Conservation (phyloP, 2,113 vertebrate genomes). For the Carlito syrichta region DNA sequence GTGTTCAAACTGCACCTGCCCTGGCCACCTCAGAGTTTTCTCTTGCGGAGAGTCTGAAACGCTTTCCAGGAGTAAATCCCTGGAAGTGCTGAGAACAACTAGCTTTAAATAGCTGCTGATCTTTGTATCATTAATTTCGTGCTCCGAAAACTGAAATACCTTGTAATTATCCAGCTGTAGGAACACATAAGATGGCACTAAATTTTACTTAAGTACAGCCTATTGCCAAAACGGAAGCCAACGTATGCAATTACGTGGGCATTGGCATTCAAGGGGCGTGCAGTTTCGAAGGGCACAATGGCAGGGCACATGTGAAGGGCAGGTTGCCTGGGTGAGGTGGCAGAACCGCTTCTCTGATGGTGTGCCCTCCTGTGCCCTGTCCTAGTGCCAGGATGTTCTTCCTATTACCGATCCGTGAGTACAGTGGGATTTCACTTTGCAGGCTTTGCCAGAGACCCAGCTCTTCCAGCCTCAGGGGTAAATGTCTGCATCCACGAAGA, state of each 20-base stretch:
- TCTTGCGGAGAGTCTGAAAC: neutral
- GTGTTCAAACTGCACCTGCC: neutral
- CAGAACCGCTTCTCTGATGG: slow-evolving; percentile 78
- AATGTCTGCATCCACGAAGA: slow-evolving; percentile 59
- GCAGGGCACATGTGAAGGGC: slow-evolving; percentile 78
- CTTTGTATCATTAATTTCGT: slow-evolving; percentile 71
- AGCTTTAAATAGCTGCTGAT: slow-evolving; percentile 76
- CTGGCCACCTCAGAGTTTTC: neutral
- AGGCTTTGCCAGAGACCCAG: slow-evolving; percentile 61
- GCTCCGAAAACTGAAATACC: slow-evolving; percentile 74
- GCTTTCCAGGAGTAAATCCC: slow-evolving; percentile 35
- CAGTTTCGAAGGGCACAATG: slow-evolving; percentile 67
- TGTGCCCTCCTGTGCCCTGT: slow-evolving; percentile 71
- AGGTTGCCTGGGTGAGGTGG: slow-evolving; percentile 77
- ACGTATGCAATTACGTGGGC: slow-evolving; percentile 80
- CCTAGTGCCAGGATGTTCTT: slow-evolving; percentile 64
- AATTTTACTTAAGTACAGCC: slow-evolving; percentile 80
- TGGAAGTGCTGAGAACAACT: slow-evolving; percentile 36
- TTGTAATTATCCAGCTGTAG: slow-evolving; percentile 83
- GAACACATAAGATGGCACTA: slow-evolving; percentile 73
- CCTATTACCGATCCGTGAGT: slow-evolving; percentile 64
- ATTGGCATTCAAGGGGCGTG: slow-evolving; percentile 75
- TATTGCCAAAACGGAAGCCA: slow-evolving; percentile 78
- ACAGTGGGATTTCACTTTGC: slow-evolving; percentile 55
- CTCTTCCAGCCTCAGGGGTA: slow-evolving; percentile 65